Base-by-base conservation (phyloP, 2,113 vertebrate species). In the Ceyx margarethae region DNA sequence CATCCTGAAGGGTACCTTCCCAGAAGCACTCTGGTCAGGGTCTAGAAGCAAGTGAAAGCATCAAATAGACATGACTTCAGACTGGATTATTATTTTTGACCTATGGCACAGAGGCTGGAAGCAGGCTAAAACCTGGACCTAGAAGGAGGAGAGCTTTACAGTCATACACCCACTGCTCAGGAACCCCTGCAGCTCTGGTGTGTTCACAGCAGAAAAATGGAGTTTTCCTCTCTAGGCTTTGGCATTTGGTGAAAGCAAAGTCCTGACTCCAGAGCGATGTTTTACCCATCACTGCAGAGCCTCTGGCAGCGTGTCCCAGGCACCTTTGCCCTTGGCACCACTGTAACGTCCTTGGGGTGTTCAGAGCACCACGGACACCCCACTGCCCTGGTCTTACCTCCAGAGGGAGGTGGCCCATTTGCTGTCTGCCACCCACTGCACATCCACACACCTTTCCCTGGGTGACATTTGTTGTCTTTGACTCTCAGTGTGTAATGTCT, bases 391-490 rank as follows among this genome's bases (percentile, higher is more conserved):
- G 15, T 28, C n/a, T 23, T 66, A 22, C 13, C 23, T 43, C 42
- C 13, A 12, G 3, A 75, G 46, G 15, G 40, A 81, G n/a, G 10
- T 53, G 60, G 15, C 15, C 35, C 72, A 45, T 53, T 65, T 28
- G 50, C 29, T 69, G 31, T 42, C 54, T 56, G 53, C 89, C 90
- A 66, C 67, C 26, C 53, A 72, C 62, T 1, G 3, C 19, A 10
- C 57, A 31, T 37, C 53, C 1, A 0, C 4, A 9, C 0, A 4
- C 37, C 54, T 58, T 81, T 84, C 72, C 86, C 92, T 91, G 74
- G 46, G 58, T 46, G 62, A 26, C 74, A 53, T 92, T 85, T 95
- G 53, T 80, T 88, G 80, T 72, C 79, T 91, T 89, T 94, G 75
- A 48, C 54, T 66, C 48, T 65, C 56, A 45, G 69, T 19, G 4